Percentiles rank a stretch among this genome's conserved stretches.
These are phyloP conservation scores for Sternotherus odoratus DNA, from an alignment of 2,797 vertebrate genomes.

Conservation along the genomic window DNA sequence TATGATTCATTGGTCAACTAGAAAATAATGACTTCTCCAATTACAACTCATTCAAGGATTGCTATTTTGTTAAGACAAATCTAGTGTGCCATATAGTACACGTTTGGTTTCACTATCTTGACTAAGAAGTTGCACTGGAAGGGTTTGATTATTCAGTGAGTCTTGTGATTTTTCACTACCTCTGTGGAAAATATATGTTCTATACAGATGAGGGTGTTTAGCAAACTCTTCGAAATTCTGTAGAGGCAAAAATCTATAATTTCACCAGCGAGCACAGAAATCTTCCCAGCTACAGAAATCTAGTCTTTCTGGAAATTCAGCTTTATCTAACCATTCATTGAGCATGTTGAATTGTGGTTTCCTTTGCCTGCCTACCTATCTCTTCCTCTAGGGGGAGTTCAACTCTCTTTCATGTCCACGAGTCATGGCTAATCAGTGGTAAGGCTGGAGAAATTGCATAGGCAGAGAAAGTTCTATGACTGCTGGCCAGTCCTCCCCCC, in stretches of 20 bases:
- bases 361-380: not conserved
- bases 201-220: not conserved
- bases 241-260: not conserved
- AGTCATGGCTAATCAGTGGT: not conserved
- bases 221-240: not conserved
- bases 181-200: not conserved
- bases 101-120: not conserved
- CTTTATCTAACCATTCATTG: not conserved
- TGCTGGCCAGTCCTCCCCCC: not conserved
- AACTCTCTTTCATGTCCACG: not conserved
- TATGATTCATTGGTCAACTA: not conserved
- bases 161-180: not conserved
- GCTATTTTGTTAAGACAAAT: not conserved
- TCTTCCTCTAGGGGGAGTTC: not conserved
- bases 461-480: not conserved
- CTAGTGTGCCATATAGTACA: too few relatives aligned
- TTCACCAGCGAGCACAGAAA: not conserved
- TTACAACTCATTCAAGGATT: accelerated
- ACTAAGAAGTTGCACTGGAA: not conserved
- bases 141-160: not conserved
- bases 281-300: not conserved
- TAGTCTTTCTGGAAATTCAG: not conserved
- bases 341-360: not conserved
- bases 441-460: not conserved
- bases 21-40: not conserved